Conservation (phyloP, 2,888 invertebrate species). For the Hirtodrosophila cameraria region DNA sequence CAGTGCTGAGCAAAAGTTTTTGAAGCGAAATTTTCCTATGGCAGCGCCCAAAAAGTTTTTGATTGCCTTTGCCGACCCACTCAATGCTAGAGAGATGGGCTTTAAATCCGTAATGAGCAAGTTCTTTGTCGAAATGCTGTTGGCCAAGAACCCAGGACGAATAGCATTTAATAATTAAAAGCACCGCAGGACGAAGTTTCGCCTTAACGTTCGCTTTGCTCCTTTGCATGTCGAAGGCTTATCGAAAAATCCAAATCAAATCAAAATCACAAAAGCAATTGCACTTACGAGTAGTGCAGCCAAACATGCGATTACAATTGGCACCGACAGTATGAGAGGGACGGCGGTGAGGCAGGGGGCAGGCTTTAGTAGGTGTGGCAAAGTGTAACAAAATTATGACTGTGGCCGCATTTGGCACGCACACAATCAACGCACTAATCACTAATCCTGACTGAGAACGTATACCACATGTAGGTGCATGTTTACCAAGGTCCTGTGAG, state of each 20-base stretch:
- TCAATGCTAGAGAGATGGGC: constrained; percentile 26
- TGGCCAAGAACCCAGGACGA: constrained; percentile 19
- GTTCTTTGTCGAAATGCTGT: constrained; percentile 44
- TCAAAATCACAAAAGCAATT: constrained; percentile 38
- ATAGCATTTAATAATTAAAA: constrained; percentile 66
- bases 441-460: constrained; percentile 2
- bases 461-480: constrained; percentile 6
- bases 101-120: constrained; percentile 62
- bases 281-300: constrained; percentile 73
- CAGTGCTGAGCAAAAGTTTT: constrained; percentile 23
- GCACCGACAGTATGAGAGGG: background rate
- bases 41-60: constrained; percentile 40
- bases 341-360: background rate
- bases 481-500: background rate
- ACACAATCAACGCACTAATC: constrained; percentile 38
- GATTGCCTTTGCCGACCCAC: constrained; percentile 33
- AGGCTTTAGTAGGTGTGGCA: constrained; percentile 25
- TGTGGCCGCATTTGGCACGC: constrained; percentile 34
- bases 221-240: constrained; percentile 61
- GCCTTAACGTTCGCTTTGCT: background rate
- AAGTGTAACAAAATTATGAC: constrained; percentile 30
- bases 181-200: constrained; percentile 20
- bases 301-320: constrained; percentile 64
- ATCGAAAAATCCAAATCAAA: constrained; percentile 44
- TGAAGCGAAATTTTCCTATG: constrained; percentile 13